Evolutionary conservation across 2,888 invertebrate genomes (phyloP), one percentile per base, ranked within the genome.

Genomic region (Andrena marginata): DNA sequence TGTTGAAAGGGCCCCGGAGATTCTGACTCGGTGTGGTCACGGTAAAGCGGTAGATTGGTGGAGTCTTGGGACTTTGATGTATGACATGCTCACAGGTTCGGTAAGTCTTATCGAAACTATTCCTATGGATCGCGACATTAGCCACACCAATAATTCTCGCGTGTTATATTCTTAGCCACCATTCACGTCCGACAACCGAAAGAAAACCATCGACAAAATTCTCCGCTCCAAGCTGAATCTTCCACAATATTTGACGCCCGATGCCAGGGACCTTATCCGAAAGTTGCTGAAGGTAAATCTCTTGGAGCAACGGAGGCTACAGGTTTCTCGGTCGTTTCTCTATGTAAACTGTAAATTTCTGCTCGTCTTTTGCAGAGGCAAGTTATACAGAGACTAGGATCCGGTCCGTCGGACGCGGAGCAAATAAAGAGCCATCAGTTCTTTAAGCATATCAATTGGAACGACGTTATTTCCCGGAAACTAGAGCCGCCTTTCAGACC

Each of bases 11-110:
- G 99, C 99, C 78, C 99, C 99, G 65, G 99, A 99, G 96, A 99
- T 99, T 93, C 95, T 99, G 91, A 98, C 98, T 84, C 96, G 99
- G 93, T 97, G 97, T 94, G 99, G 99, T 51, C 99, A 99, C 95
- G 99, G 99, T 26, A 99, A 99, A 96, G 99, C 99, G 59, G 99
- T 99, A 0, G 99, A 99, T 95, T 99, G 99, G 99, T 99, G 99
- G 99, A 99, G 98, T 91, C 95, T 99, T 84, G 99, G 99, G 89
- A 99, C 99, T 85, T 96, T 99, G 84, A 98, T 99, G 97, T 99
- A 98, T 94, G 99, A 99, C 93, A 99, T 99, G 99, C 95, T 99
- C 82, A 99, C 99, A 91, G 99, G 99, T 90, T 97, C 98, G 94
- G 98, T 98, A 95, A 95, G 96, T 95, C 80, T 81, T 26, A 26